These are phyloP conservation scores for Trypoxylus dichotomus DNA, from an alignment of 1,140 invertebrate species.

Conservation along the genomic window DNA sequence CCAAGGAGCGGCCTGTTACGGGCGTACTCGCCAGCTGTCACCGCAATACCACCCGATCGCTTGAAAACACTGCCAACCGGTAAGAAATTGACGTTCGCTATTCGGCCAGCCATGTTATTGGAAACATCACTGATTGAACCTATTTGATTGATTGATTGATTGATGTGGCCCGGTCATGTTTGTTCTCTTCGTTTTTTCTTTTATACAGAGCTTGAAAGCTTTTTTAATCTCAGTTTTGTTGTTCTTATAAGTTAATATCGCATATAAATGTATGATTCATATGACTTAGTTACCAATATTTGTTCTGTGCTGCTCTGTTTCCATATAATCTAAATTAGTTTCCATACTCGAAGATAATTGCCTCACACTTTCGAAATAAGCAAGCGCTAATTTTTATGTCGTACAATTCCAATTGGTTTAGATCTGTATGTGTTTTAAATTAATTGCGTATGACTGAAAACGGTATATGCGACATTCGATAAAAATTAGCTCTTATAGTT, in stretches of 20 bases:
- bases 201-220: neutral
- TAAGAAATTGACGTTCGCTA: conserved; percentile 38
- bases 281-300: conserved; percentile 15
- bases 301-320: neutral
- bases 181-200: neutral
- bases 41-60: conserved; percentile 59
- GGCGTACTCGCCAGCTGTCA: conserved; percentile 68
- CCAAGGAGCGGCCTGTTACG: conserved; percentile 63
- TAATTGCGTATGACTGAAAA: too few species aligned
- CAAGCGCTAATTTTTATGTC: too few species aligned
- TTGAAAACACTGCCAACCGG: conserved; percentile 58
- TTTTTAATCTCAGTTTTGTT: neutral
- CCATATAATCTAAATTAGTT: neutral
- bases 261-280: neutral
- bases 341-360: too few species aligned
- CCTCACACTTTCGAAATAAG: too few species aligned
- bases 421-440: neutral
- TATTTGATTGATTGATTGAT: conserved; percentile 20
- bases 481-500: too few species aligned
- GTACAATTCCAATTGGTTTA: neutral
- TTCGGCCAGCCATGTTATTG: neutral
- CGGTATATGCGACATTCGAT: too few species aligned
- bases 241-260: neutral
- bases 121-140: neutral
- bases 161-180: conserved; percentile 16